phyloP scores from a whole-genome alignment of 64 coral and sea anemone genomes.

The Exaiptasia diaphana region DNA sequence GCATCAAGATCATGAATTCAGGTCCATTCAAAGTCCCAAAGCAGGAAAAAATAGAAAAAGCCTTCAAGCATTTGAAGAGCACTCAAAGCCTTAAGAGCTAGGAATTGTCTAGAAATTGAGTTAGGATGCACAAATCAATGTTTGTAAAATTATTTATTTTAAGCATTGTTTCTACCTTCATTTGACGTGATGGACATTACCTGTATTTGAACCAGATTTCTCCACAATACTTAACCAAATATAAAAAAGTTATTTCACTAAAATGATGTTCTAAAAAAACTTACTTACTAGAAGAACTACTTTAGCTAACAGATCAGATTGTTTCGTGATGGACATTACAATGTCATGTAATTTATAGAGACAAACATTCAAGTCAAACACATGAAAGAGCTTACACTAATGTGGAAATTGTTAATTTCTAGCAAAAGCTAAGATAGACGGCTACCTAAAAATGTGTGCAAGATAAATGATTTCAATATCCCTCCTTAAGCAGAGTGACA shows the following conservation, averaged over 20 bases:
- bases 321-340: not conserved
- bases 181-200: not conserved
- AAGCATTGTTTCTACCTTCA: not conserved
- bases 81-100: not conserved
- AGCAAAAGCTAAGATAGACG: not conserved
- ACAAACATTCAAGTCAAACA: not conserved
- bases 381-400: not conserved
- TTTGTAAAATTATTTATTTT: not conserved
- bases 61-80: not conserved
- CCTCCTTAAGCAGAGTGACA: too few species aligned
- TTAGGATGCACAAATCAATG: not conserved
- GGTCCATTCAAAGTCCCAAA: not conserved
- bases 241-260: not conserved
- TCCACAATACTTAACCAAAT: not conserved
- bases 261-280: not conserved
- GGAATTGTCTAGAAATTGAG: not conserved
- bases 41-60: not conserved
- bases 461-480: not conserved
- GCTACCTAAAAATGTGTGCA: not conserved
- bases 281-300: not conserved
- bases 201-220: too few species aligned
- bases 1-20: not conserved
- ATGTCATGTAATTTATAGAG: not conserved
- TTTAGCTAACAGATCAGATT: not conserved
- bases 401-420: not conserved